phyloP scores from a whole-genome alignment of 2,797 vertebrate species.

The Rousettus madagascariensis region DNA sequence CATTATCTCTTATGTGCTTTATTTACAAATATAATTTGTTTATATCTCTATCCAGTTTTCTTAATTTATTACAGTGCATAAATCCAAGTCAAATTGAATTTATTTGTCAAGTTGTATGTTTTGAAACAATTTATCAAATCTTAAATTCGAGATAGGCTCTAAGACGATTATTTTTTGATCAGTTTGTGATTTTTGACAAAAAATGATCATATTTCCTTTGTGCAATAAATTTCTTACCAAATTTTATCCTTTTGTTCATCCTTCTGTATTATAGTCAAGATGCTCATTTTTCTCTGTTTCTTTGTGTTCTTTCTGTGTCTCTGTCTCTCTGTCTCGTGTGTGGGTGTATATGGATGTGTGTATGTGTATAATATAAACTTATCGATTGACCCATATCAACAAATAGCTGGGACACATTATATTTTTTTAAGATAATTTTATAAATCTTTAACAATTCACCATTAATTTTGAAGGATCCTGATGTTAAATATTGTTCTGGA shows the following conservation, averaged over 20 bases:
- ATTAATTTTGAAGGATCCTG: neutral
- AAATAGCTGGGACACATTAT: neutral
- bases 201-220: neutral
- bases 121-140: neutral
- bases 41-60: neutral
- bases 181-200: neutral
- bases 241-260: neutral
- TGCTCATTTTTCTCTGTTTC: neutral
- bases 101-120: neutral
- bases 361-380: neutral
- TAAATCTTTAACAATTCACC: neutral
- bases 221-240: neutral
- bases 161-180: neutral
- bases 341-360: too few relatives aligned
- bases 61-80: neutral
- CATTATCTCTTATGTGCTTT: neutral
- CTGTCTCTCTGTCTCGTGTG: neutral
- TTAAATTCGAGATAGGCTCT: too few relatives aligned
- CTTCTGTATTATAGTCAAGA: neutral
- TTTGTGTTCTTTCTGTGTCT: neutral
- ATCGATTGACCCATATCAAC: neutral
- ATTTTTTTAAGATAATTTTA: neutral
- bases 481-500: neutral
- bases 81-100: neutral
- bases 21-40: neutral